A percentile compares a stretch with the other conserved stretches of the same genome.
Conservation (phyloP, 2,888 invertebrate genomes). For the Tachina fera region DNA sequence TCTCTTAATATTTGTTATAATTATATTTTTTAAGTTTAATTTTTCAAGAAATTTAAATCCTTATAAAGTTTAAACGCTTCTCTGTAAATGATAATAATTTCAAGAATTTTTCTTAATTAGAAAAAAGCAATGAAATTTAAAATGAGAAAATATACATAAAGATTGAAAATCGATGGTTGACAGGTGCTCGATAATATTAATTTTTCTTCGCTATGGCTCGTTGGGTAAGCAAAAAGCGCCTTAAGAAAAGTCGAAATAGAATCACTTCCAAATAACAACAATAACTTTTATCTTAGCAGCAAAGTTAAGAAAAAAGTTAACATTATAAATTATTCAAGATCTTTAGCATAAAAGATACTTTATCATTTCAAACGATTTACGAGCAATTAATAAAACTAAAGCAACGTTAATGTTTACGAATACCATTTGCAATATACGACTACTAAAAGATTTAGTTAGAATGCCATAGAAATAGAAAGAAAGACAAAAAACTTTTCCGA, state of each 20-base stretch:
- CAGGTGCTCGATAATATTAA: constrained; percentile 49
- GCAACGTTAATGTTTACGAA: constrained; percentile 3
- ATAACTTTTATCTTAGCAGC: constrained; percentile 43
- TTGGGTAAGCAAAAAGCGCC: constrained; percentile 10
- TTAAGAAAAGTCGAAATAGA: constrained; percentile 8
- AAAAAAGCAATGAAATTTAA: background rate
- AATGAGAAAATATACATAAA: background rate
- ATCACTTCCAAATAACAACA: constrained; percentile 47
- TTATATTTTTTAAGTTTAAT: background rate
- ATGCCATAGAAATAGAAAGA: constrained; percentile 20
- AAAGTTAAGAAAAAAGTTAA: constrained; percentile 45
- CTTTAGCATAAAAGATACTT: constrained; percentile 51
- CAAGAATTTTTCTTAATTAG: constrained; percentile 33
- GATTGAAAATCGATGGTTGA: constrained; percentile 16
- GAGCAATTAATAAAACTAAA: constrained; percentile 68
- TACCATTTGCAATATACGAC: constrained; percentile 26
- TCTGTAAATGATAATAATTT: constrained; percentile 25
- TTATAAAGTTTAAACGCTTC: constrained; percentile 19
- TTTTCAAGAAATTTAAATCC: background rate
- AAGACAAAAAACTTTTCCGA: constrained; percentile 52
- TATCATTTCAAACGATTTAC: constrained; percentile 66
- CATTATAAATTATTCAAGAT: constrained; percentile 67
- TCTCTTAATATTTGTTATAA: background rate
- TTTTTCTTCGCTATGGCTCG: background rate
- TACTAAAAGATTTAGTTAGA: constrained; percentile 24